phyloP scores from a whole-genome alignment of 2,113 vertebrate species.

The Microtus montanus region DNA sequence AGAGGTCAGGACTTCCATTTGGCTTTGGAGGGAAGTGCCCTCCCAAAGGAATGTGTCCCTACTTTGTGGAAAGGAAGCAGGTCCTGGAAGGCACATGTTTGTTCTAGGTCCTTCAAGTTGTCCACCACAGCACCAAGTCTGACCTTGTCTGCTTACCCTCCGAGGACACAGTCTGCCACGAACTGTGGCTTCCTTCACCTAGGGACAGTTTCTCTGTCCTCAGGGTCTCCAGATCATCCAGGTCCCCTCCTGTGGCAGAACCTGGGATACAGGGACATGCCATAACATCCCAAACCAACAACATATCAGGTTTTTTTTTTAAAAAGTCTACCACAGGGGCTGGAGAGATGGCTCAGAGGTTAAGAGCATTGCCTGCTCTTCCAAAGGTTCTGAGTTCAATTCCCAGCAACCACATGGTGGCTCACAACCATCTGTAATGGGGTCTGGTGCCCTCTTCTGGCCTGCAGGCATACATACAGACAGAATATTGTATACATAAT shows the following conservation, averaged over 20 bases:
- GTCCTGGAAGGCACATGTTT: not conserved
- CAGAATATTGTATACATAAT: no score
- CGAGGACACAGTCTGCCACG: not conserved
- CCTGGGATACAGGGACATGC: not conserved
- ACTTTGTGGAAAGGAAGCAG: not conserved
- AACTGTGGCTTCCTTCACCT: not conserved
- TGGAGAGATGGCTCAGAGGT: no score
- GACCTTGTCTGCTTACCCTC: not conserved
- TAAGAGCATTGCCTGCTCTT: no score
- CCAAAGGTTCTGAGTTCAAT: no score
- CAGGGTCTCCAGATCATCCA: not conserved
- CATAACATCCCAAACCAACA: not conserved
- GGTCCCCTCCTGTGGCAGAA: not conserved
- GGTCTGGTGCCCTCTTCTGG: no score
- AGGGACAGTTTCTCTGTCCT: not conserved
- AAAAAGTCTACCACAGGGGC: not conserved
- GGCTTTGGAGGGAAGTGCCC: not conserved
- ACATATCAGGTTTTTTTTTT: not conserved
- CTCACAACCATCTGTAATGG: no score
- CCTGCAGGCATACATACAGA: no score
- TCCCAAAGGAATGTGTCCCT: not conserved
- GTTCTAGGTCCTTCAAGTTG: not conserved
- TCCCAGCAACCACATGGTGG: no score
- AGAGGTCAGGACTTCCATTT: rapidly evolving
- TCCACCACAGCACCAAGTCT: not conserved